These are phyloP conservation scores for Apteryx mantelli DNA, from an alignment of 2,113 vertebrate genomes.

Conservation along the genomic window DNA sequence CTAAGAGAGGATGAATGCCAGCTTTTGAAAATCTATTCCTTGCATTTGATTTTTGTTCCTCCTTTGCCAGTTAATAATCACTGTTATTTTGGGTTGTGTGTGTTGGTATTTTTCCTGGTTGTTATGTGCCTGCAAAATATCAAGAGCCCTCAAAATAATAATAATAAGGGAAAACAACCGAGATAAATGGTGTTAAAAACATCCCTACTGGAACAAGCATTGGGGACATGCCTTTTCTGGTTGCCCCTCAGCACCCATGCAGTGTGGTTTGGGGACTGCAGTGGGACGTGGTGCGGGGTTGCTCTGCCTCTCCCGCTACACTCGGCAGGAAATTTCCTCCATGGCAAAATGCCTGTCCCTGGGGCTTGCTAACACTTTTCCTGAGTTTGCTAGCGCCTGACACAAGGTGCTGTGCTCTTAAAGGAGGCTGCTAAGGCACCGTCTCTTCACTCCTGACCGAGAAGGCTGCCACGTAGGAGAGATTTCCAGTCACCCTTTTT, in stretches of 20 bases:
- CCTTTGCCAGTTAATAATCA: constrained; percentile 22
- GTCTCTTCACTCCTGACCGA: accelerated
- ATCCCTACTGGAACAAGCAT: neutral
- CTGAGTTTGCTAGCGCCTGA: accelerated
- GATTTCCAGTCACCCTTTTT: neutral
- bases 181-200: neutral
- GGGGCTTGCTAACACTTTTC: neutral
- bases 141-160: constrained; percentile 10
- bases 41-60: constrained; percentile 30
- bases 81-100: constrained; percentile 12
- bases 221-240: neutral
- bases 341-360: neutral
- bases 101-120: neutral
- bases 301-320: neutral
- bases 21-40: neutral
- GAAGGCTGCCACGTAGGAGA: neutral
- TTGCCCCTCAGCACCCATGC: neutral
- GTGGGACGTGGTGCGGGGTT: accelerated
- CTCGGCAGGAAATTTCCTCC: neutral
- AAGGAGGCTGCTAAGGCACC: neutral
- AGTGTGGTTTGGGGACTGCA: neutral
- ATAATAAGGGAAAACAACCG: neutral
- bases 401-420: neutral
- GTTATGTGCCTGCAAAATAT: constrained; percentile 36
- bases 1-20: constrained; percentile 2